phyloP scores from a whole-genome alignment of 2,113 vertebrate genomes.

The Odocoileus hemionus region DNA sequence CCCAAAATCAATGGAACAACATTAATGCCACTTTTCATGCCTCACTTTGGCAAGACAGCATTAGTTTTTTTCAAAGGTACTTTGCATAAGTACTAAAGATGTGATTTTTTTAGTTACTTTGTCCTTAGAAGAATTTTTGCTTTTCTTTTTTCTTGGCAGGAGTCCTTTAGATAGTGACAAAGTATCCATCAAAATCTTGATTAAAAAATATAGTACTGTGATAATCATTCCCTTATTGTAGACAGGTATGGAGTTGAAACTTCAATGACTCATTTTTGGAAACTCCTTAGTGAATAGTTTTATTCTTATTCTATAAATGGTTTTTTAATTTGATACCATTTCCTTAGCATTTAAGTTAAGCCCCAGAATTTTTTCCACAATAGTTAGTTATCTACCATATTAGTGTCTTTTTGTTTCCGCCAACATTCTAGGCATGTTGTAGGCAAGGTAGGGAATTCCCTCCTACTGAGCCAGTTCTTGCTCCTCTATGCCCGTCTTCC shows the following conservation, averaged over 20 bases:
- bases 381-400: slow-evolving; percentile 53
- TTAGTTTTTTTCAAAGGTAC: neutral
- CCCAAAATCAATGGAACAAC: neutral
- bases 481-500: neutral
- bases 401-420: slow-evolving; percentile 65
- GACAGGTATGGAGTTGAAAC: neutral
- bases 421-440: slow-evolving; percentile 71
- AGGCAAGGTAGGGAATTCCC: slow-evolving; percentile 71
- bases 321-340: slow-evolving; percentile 71
- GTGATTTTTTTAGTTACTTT: neutral
- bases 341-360: slow-evolving; percentile 70
- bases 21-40: neutral
- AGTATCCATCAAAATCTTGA: neutral
- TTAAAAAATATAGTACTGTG: neutral
- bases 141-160: neutral
- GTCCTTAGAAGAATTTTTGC: neutral
- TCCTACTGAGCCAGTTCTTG: slow-evolving; percentile 48
- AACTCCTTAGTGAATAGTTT: neutral
- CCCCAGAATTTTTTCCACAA: slow-evolving; percentile 68
- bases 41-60: neutral
- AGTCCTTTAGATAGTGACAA: neutral
- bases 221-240: neutral
- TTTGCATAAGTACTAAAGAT: neutral
- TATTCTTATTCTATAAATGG: neutral
- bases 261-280: neutral